A percentile compares a stretch with the other conserved stretches of the same genome.
phyloP scores from a whole-genome alignment of 2,888 invertebrate genomes.

The Aphelenchoides bicaudatus region DNA sequence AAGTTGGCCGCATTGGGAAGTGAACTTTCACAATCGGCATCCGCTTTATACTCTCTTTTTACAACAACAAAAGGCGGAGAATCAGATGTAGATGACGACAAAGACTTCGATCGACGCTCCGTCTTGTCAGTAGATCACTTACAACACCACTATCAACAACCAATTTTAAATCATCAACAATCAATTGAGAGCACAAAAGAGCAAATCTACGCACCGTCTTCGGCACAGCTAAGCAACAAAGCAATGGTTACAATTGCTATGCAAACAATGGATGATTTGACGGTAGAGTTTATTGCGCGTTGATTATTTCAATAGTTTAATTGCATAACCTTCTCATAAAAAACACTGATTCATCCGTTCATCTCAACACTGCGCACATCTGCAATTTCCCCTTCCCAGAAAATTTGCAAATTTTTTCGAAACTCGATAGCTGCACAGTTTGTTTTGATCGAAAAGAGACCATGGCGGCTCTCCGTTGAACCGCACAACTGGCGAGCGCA shows the following conservation, averaged over 20 bases:
- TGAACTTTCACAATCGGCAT: slow-evolving; percentile 37
- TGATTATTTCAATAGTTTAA: neutral
- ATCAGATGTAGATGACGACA: neutral
- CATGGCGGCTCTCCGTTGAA: neutral
- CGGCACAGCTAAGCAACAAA: neutral
- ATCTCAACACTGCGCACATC: no score
- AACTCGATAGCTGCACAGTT: neutral
- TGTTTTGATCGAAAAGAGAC: neutral
- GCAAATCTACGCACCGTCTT: neutral
- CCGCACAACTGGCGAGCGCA: no score
- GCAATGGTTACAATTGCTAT: neutral
- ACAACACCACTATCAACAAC: slow-evolving; percentile 2
- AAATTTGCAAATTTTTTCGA: no score
- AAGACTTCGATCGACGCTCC: slow-evolving; percentile 21
- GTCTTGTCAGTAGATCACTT: slow-evolving; percentile 1
- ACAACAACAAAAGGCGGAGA: slow-evolving; percentile 15
- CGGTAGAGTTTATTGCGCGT: neutral
- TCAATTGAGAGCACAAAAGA: neutral
- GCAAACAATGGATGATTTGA: slow-evolving; percentile 11
- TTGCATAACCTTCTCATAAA: neutral
- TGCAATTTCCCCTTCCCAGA: no score
- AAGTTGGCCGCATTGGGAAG: slow-evolving; percentile 26
- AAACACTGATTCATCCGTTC: no score
- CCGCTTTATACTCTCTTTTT: slow-evolving; percentile 37
- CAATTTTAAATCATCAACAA: neutral